Evolutionary conservation across 1,140 invertebrate genomes (phyloP).

Genomic region (Theocolax elegans): DNA sequence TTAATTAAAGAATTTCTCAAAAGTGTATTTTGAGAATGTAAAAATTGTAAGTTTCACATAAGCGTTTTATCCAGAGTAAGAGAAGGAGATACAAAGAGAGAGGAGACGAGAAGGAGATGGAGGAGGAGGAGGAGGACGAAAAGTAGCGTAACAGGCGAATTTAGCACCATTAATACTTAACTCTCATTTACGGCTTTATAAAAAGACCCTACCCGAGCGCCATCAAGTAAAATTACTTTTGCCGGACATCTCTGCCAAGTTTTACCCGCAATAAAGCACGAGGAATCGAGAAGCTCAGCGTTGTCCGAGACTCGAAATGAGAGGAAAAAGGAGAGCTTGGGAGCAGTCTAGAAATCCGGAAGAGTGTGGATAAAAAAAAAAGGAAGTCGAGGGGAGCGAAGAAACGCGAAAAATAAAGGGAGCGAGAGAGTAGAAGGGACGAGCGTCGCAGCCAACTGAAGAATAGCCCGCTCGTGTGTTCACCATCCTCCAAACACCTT

Average conservation of each 20-base stretch:
- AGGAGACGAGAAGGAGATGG: too few species aligned
- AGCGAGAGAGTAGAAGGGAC: slow-evolving; percentile 23
- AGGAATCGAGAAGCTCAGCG: neutral
- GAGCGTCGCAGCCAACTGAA: slow-evolving; percentile 41
- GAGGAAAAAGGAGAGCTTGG: slow-evolving; percentile 36
- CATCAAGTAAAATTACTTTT: slow-evolving; percentile 1
- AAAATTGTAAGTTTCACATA: too few species aligned
- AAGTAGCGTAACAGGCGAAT: too few species aligned
- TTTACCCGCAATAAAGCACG: neutral
- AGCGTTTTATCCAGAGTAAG: too few species aligned
- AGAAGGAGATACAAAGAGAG: too few species aligned
- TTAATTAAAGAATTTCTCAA: too few species aligned
- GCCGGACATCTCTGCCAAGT: neutral
- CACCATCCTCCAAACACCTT: slow-evolving; percentile 47
- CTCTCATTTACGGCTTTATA: neutral
- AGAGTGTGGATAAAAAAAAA: slow-evolving; percentile 36
- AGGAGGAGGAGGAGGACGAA: too few species aligned
- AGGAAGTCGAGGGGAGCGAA: slow-evolving; percentile 37
- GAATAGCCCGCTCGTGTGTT: slow-evolving; percentile 46
- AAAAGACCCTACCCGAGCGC: neutral
- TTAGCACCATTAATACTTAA: too few species aligned
- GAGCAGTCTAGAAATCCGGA: neutral
- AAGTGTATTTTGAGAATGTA: too few species aligned
- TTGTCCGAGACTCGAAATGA: slow-evolving; percentile 21
- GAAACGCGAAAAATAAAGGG: slow-evolving; percentile 45